Base-by-base conservation (phyloP, 2,113 vertebrate species). In the Grammomys surdaster region DNA sequence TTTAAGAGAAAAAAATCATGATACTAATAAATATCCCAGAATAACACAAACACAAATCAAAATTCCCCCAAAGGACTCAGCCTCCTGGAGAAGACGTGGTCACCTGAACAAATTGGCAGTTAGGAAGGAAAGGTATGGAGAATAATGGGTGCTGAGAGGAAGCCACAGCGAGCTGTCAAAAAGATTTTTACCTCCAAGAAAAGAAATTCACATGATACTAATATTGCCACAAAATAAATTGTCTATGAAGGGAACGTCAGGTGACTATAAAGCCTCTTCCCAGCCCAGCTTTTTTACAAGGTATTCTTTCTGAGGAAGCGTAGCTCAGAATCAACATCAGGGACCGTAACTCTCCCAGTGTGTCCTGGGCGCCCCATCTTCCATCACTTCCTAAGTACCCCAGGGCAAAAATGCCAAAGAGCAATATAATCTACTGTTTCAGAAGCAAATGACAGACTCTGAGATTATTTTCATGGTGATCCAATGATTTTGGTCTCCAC, bases 401-500 rank as follows among this genome's bases (percentile, higher is more conserved):
- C n/a, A 86, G 54, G 88, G 43, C 58, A 90, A 33, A 96, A 85
- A 78, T 67, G n/a, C 63, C 67, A 78, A 63, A 54, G 4, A 58
- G 51, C 48, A 85, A 33, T 7, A 63, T 48, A 36, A 70, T 24
- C n/a, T 51, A 72, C 80, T 24, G 90, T 93, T 46, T 93, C 70
- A 93, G 26, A 92, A 93, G 65, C 65, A 94, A 94, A 94, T 6
- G 85, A 54, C 20, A 56, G 43, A 85, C 60, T 87, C 88, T 58
- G 73, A 93, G 69, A 54, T 95, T 77, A 86, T 90, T 93, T 96
- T 95, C 76, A 96, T 31, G 69, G 70, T 77, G 80, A 33, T 86
- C 69, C 26, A 81, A 67, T 90, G 80, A 86, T 73, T 90, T 0
- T 26, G 56, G 85, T 26, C 65, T 95, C 70, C 28, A 51, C 54